Conservation (phyloP, 2,797 vertebrate genomes). For the Microcaecilia unicolor region DNA sequence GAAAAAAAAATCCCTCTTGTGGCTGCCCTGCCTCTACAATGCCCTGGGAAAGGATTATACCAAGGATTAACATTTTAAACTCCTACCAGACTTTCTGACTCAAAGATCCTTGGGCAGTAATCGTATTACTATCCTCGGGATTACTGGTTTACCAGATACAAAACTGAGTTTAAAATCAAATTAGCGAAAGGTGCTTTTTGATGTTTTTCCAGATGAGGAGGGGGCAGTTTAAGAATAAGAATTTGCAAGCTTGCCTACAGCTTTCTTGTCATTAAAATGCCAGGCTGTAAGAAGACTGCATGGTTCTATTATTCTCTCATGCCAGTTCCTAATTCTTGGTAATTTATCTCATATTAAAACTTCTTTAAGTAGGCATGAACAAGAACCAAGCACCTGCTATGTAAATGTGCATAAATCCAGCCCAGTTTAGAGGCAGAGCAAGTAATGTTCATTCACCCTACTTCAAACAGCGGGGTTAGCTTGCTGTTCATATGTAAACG, state of each 20-base stretch:
- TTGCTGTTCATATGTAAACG: constrained; percentile 32
- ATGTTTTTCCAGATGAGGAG: constrained; percentile 10
- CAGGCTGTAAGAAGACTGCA: constrained; percentile 20
- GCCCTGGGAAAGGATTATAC: constrained; percentile 66
- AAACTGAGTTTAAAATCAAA: constrained; percentile 59
- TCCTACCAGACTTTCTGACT: constrained; percentile 69
- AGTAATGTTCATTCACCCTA: constrained; percentile 30
- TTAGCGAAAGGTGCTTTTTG: constrained; percentile 22
- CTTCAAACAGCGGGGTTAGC: constrained; percentile 14
- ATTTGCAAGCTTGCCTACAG: constrained; percentile 1
- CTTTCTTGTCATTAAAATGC: neutral
- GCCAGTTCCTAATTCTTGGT: constrained; percentile 57
- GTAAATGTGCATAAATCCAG: constrained; percentile 66
- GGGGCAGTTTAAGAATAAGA: neutral
- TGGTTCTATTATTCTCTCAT: constrained; percentile 37
- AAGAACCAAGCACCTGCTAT: constrained; percentile 71
- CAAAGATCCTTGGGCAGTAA: constrained; percentile 62
- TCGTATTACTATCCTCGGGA: constrained; percentile 63
- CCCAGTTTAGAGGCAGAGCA: constrained; percentile 17
- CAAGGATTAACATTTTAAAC: constrained; percentile 82
- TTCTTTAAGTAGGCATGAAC: constrained; percentile 64
- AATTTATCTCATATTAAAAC: constrained; percentile 79
- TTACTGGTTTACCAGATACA: constrained; percentile 48
- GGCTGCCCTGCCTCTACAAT: constrained; percentile 43
- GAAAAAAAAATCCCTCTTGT: constrained; percentile 41